Conservation (phyloP, 1,140 invertebrate genomes). For the Probaryconus sp. region DNA sequence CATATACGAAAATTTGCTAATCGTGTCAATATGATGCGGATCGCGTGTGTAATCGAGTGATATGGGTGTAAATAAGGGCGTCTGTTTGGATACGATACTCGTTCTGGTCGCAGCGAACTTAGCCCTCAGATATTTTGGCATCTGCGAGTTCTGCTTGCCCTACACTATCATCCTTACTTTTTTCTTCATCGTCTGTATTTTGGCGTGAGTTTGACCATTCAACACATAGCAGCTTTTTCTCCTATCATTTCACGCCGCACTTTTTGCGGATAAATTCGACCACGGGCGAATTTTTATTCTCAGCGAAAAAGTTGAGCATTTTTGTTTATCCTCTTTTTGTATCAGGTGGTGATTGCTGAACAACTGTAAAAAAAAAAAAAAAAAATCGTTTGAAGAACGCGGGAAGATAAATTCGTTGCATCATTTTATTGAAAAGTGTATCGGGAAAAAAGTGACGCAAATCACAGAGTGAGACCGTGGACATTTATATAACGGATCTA, state of each 20-base stretch:
- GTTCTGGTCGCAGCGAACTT: slow-evolving; percentile 63
- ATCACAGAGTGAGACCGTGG: too few relatives aligned
- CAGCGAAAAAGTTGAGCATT: slow-evolving; percentile 1
- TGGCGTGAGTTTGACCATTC: slow-evolving; percentile 65
- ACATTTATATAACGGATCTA: too few relatives aligned
- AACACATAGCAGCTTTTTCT: slow-evolving; percentile 11
- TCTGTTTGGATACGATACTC: slow-evolving; percentile 64
- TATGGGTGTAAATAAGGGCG: slow-evolving; percentile 67
- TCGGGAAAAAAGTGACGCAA: too few relatives aligned
- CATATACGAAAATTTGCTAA: too few relatives aligned
- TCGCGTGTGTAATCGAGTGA: slow-evolving; percentile 50
- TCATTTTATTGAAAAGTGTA: too few relatives aligned
- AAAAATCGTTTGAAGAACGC: too few relatives aligned
- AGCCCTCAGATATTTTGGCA: slow-evolving; percentile 58
- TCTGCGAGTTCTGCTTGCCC: slow-evolving; percentile 68
- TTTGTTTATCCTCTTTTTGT: too few relatives aligned
- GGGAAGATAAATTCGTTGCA: too few relatives aligned
- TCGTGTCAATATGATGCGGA: too few relatives aligned
- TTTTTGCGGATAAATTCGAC: background rate
- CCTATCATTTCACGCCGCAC: background rate
- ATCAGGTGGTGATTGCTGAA: too few relatives aligned
- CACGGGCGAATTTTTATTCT: background rate
- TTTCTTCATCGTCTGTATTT: slow-evolving; percentile 63
- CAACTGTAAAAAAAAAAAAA: too few relatives aligned
- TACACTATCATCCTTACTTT: slow-evolving; percentile 68